phyloP scores from a whole-genome alignment of 2,888 invertebrate genomes.

The Oxyscelio sp. region DNA sequence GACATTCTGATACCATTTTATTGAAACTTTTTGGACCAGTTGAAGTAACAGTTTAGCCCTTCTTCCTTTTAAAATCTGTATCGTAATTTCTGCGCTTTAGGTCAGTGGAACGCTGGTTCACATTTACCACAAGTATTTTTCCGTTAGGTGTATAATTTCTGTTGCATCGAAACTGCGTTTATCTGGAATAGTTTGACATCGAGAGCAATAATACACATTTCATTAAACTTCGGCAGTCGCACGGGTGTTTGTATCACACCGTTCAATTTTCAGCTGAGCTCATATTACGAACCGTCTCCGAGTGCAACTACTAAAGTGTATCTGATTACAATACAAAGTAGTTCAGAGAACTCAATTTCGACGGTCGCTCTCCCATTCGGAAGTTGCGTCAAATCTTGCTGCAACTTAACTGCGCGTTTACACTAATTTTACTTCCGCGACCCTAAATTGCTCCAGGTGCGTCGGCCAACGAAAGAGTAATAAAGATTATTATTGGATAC shows the following conservation, averaged over 20 bases:
- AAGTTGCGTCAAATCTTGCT: slow-evolving; percentile 51
- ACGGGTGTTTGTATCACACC: slow-evolving; percentile 32
- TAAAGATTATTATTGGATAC: too few relatives aligned
- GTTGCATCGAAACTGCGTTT: slow-evolving; percentile 16
- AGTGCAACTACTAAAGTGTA: slow-evolving; percentile 34
- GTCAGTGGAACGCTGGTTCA: too few relatives aligned
- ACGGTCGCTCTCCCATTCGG: slow-evolving; percentile 5
- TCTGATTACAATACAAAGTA: slow-evolving; percentile 60
- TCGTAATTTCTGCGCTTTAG: too few relatives aligned
- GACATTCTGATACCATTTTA: too few relatives aligned
- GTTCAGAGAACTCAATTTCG: slow-evolving; percentile 59
- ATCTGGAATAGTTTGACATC: slow-evolving; percentile 36
- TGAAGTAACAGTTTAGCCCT: too few relatives aligned
- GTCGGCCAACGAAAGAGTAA: neutral
- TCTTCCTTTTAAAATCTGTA: too few relatives aligned
- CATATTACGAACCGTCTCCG: slow-evolving; percentile 28
- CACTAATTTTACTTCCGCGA: slow-evolving; percentile 40
- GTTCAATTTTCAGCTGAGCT: slow-evolving; percentile 34
- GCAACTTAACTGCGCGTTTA: slow-evolving; percentile 39
- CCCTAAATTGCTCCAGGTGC: slow-evolving; percentile 7
- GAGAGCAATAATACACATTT: slow-evolving; percentile 30
- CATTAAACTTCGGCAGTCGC: slow-evolving; percentile 34
- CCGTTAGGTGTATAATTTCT: too few relatives aligned
- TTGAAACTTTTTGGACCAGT: too few relatives aligned
- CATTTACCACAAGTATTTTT: too few relatives aligned